A percentile compares a stretch with the other conserved stretches of the same genome.
Evolutionary conservation across 2,888 invertebrate species (phyloP).

Genomic region (Drosophila mayaguana): DNA sequence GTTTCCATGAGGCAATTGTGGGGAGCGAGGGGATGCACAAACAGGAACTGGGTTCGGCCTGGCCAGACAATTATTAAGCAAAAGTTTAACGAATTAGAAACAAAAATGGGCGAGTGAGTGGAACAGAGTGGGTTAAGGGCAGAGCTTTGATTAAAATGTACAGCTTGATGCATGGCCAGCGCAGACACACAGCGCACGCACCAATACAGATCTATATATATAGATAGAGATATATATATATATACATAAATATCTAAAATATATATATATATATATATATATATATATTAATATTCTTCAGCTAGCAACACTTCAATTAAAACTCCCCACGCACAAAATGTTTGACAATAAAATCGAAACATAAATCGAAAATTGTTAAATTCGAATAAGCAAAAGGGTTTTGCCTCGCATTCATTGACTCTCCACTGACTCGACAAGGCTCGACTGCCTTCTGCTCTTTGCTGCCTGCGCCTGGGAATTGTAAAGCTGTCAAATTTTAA

Average conservation of each 20-base stretch:
- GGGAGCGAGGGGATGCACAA: constrained; percentile 21
- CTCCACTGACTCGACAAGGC: constrained; percentile 5
- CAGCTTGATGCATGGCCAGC: constrained; percentile 39
- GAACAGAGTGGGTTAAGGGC: constrained; percentile 30
- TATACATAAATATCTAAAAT: not conserved
- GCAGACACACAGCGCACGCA: constrained; percentile 1
- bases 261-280: not conserved
- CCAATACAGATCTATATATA: not conserved
- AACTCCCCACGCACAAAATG: constrained; percentile 50
- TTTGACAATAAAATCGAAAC: constrained; percentile 77
- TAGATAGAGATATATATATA: not conserved
- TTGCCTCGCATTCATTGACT: constrained; percentile 16
- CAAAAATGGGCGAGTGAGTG: constrained; percentile 57
- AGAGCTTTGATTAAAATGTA: constrained; percentile 66
- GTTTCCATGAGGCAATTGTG: not conserved
- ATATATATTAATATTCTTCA: not conserved
- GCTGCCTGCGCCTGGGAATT: constrained; percentile 68
- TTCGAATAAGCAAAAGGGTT: constrained; percentile 70
- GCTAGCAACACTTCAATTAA: constrained; percentile 39
- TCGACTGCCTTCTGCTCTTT: constrained; percentile 12
- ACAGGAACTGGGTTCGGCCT: constrained; percentile 59
- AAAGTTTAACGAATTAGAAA: constrained; percentile 82
- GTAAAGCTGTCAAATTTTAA: constrained; percentile 81
- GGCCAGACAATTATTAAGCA: constrained; percentile 81
- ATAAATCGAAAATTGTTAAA: constrained; percentile 79